A percentile compares a stretch with the other conserved stretches of the same genome.
Conservation (phyloP, 2,888 invertebrate species). For the Sphaeridia pumilis region DNA sequence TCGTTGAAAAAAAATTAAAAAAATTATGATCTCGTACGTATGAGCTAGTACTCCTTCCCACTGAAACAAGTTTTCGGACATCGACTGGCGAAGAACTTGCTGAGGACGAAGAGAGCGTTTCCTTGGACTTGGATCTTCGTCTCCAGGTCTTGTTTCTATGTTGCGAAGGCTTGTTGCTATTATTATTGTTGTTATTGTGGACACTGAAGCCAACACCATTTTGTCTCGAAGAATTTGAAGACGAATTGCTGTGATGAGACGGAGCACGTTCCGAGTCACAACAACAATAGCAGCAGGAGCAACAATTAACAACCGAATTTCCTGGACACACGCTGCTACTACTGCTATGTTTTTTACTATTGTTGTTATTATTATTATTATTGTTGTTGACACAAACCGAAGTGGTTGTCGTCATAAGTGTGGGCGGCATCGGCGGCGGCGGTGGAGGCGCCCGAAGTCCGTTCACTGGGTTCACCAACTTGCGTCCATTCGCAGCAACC, state of each 20-base stretch:
- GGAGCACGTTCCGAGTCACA: slow-evolving; percentile 11
- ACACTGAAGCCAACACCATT: background rate
- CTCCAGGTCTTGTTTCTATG: slow-evolving; percentile 19
- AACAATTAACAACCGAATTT: slow-evolving; percentile 13
- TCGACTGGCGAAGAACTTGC: slow-evolving; percentile 12
- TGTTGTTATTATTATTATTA: background rate
- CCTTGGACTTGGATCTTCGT: slow-evolving; percentile 29
- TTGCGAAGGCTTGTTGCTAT: background rate
- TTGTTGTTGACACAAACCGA: background rate
- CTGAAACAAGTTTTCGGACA: slow-evolving; percentile 18
- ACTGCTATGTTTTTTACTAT: slow-evolving; percentile 1
- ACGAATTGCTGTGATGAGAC: background rate
- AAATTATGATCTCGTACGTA: slow-evolving; percentile 6
- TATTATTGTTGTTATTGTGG: background rate
- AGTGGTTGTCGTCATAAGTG: background rate
- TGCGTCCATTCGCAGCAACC: slow-evolving; percentile 15
- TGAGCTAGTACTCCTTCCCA: too few relatives aligned
- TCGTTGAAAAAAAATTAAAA: background rate
- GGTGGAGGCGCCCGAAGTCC: slow-evolving; percentile 22
- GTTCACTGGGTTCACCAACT: slow-evolving; percentile 35
- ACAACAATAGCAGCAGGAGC: slow-evolving; percentile 34
- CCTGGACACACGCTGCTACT: background rate
- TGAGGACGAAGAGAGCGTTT: slow-evolving; percentile 15
- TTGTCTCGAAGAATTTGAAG: slow-evolving; percentile 2
- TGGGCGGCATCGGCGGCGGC: slow-evolving; percentile 13